Base-by-base conservation (phyloP, 2,113 vertebrate genomes). In the Dicrurus megarhynchus region DNA sequence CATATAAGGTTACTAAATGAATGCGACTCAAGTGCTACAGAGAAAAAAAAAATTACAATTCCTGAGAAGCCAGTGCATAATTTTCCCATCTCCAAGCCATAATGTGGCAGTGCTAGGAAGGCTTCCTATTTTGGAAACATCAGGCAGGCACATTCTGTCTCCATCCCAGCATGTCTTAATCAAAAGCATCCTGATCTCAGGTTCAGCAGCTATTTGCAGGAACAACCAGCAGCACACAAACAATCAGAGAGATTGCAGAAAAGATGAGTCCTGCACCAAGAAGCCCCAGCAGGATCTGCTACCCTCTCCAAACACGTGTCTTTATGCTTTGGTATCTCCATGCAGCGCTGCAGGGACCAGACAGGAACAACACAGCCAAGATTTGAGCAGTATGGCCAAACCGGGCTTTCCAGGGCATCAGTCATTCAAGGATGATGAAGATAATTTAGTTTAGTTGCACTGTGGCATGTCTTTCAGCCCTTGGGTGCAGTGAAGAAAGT, bases 61-160 rank as follows among this genome's bases (percentile, higher is more conserved):
- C 61, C 30, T 0, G 7, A 90, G 87, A 91, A 96, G 52, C 18
- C 44, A 71, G 64, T 78, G 79, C 86, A 92, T 95, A 94, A 96
- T 93, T 94, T 97, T 90, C 64, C 83, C 86, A 87, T 96, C 90
- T 92, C 53, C n/a, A 57, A 71, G 76, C 88, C 46, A 6, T 88
- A 90, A 93, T 6, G 41, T 86, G 33, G 64, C 60, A 75, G 64
- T 16, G 10, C 85, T 71, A 37, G 46, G 67, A 84, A 93, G 76
- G 56, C 46, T 94, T 95, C 52, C 69, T 89, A 61, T 92, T 96
- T 92, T 61, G 83, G 95, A 87, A 96, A 68, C 80, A 93, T 86
- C 90, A 92, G 71, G 76, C 79, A 88, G 79, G 90, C 92, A 93
- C 90, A 74, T 94, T 73, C 85, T 90, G 85, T 86, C 79, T 91